Evolutionary conservation across 2,888 invertebrate genomes (phyloP).

Genomic region (Slavum lentiscoides): DNA sequence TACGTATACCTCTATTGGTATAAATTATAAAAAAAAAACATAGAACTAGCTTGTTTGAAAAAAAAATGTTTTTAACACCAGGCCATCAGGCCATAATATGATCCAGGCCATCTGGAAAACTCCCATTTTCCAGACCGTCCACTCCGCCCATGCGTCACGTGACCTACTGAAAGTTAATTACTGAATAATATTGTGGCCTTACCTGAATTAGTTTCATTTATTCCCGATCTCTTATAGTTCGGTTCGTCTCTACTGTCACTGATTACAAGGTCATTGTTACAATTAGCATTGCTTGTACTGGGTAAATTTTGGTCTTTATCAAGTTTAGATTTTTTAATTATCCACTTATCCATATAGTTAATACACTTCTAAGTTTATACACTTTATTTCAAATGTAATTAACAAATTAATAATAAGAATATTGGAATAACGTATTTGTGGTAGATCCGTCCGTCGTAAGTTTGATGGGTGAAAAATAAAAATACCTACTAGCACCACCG

Average conservation of each 20-base stretch:
- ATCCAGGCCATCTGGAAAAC: too few relatives aligned
- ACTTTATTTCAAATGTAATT: neutral
- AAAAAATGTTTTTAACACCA: too few relatives aligned
- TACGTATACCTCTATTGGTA: too few relatives aligned
- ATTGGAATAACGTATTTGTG: neutral
- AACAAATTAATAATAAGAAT: neutral
- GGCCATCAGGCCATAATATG: too few relatives aligned
- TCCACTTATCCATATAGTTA: conserved; percentile 26
- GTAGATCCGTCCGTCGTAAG: neutral
- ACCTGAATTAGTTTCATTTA: conserved; percentile 23
- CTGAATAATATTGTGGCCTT: neutral
- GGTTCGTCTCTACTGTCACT: conserved; percentile 1
- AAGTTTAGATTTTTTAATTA: conserved; percentile 27
- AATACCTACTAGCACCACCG: neutral
- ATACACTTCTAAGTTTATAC: neutral
- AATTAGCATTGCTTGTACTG: neutral
- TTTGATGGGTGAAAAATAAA: conserved; percentile 13
- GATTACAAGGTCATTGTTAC: neutral
- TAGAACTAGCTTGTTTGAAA: too few relatives aligned
- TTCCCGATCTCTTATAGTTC: conserved; percentile 10
- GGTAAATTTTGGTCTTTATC: neutral
- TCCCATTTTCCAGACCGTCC: too few relatives aligned
- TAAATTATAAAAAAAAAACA: too few relatives aligned
- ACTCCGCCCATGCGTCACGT: too few relatives aligned
- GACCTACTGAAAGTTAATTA: too few relatives aligned